Evolutionary conservation across 2,888 invertebrate genomes (phyloP).

Genomic region (Drosophila phalerata): DNA sequence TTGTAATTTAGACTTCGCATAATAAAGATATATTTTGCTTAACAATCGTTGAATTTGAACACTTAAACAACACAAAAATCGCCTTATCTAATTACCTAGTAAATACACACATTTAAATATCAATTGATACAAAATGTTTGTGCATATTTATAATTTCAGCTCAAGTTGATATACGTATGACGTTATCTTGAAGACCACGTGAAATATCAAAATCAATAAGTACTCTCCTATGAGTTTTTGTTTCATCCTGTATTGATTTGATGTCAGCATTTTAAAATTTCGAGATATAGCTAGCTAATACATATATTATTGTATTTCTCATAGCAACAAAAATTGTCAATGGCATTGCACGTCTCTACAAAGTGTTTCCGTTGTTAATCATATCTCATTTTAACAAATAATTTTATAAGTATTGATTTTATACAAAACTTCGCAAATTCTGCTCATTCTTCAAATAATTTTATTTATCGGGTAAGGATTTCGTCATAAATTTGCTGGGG

Average conservation of each 20-base stretch:
- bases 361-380: conserved; percentile 3
- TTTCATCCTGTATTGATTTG: not conserved
- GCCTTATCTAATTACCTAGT: no score
- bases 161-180: not conserved
- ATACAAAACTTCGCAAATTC: not conserved
- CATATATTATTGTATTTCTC: conserved; percentile 1
- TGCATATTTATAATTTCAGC: not conserved
- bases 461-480: no score
- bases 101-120: not conserved
- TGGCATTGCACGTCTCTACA: not conserved
- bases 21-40: no score
- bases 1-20: no score
- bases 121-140: not conserved
- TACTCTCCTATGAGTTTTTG: not conserved
- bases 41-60: no score
- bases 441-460: no score
- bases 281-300: conserved; percentile 4
- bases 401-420: not conserved
- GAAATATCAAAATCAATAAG: not conserved
- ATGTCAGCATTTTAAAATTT: not conserved
- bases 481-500: no score
- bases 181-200: not conserved
- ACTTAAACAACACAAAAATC: no score
- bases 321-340: conserved; percentile 11
- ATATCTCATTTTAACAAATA: conserved; percentile 3